Evolutionary conservation across 2,113 vertebrate species (phyloP), one percentile per base, ranked within the genome.

Genomic region (Benitochromis conjunctus): DNA sequence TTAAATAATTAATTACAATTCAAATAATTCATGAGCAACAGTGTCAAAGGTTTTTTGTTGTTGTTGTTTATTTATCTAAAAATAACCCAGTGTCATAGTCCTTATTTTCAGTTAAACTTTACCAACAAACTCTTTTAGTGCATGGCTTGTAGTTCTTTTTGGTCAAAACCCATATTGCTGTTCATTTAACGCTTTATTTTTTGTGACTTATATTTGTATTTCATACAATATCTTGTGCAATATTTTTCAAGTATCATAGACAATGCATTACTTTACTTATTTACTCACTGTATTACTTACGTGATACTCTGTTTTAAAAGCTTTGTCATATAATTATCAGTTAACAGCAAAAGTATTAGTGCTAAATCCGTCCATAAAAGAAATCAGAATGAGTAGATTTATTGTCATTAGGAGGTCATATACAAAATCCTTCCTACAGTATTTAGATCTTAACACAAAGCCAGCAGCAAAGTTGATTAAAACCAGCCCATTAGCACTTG

Each of bases 1-100:
- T 64, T 21, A 38, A 38, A 64, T 38, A 64, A 38, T 38, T 19
- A 64, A 38, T 64, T 64, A 64, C 60, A 64, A 64, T 13, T 64
- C 38, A 64, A 64, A 38, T 38, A 64, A 64, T 64, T 38, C 1
- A 64, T 38, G 60, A 38, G 38, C 60, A 21, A 38, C 1, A 21
- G 19, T 64, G 0, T 38, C 38, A 38, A 64, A 38, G 19, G 0
- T 0, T 21, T 64, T 9, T 36, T 64, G 34, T 64, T 38, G 9
- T 36, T 38, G 1, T 9, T 38, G 36, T 13, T 38, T 29, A 4
- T 4, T 29, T 29, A 4, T 38, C 7, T 64, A 64, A 19, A 64
- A 64, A 38, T 64, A 64, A 64, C 60, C 60, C 13, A 64, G 19
- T 64, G 60, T 21, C 12, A 2, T 64, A 38, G 36, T 38, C 38